Conservation (phyloP, 2,797 vertebrate genomes). For the Lepilemur ruficaudatus region DNA sequence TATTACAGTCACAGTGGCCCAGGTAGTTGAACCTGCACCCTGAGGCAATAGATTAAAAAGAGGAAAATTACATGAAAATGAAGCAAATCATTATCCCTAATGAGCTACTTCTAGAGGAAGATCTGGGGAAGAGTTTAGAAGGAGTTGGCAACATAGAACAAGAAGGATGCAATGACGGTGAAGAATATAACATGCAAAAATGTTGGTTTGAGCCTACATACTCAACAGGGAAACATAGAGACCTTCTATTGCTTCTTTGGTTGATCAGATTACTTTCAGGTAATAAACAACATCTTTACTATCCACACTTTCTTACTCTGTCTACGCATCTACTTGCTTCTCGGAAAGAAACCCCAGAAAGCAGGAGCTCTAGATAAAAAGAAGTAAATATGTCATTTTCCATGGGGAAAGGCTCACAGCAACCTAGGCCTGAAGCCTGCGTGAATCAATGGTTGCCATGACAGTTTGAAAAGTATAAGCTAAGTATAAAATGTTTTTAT, state of each 20-base stretch:
- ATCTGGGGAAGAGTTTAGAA: neutral
- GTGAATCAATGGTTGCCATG: neutral
- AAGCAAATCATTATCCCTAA: neutral
- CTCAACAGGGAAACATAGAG: neutral
- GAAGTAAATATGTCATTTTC: neutral
- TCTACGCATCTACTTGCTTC: neutral
- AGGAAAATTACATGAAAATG: neutral
- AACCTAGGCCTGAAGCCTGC: neutral
- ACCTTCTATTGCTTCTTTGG: neutral
- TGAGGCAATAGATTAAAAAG: neutral
- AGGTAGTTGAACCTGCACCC: neutral
- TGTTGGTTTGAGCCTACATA: neutral
- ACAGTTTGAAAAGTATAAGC: neutral
- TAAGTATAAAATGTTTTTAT: neutral
- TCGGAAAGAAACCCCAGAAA: neutral
- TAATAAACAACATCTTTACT: neutral
- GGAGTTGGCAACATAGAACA: neutral
- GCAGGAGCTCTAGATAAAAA: neutral
- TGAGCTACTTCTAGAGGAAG: neutral
- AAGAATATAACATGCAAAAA: neutral
- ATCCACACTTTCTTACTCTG: neutral
- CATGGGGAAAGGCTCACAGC: neutral
- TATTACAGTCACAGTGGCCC: neutral
- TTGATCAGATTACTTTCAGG: neutral
- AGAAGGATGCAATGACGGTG: neutral